Conservation (phyloP, 1,140 invertebrate species). For the Ips typographus region DNA sequence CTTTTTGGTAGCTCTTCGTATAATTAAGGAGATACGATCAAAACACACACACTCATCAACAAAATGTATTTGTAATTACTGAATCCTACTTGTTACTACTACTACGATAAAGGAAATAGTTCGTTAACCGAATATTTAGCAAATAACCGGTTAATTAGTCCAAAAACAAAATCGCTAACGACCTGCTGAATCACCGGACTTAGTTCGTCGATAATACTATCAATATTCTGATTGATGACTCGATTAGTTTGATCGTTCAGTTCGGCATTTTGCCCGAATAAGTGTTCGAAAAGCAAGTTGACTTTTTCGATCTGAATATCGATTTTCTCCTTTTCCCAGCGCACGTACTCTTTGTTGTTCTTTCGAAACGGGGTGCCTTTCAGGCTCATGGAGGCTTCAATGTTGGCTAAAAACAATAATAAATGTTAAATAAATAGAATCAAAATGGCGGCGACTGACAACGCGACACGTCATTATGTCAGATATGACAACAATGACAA, state of each 20-base stretch:
- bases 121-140: constrained; percentile 36
- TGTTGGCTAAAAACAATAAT: constrained; percentile 34
- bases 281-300: constrained; percentile 28
- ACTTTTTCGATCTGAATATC: constrained; percentile 30
- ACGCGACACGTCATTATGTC: no score
- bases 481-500: no score
- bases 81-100: no score
- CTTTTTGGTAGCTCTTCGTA: no score
- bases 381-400: constrained; percentile 14
- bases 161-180: constrained; percentile 37
- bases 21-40: no score
- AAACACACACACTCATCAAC: no score
- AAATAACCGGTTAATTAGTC: constrained; percentile 37
- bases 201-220: constrained; percentile 37
- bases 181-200: constrained; percentile 36
- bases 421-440: no score
- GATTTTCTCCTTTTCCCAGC: constrained; percentile 29
- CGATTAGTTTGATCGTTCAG: constrained; percentile 46
- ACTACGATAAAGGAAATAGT: constrained; percentile 24
- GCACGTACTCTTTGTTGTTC: constrained; percentile 41
- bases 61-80: no score
- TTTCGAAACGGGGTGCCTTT: constrained; percentile 40
- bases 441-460: no score
- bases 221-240: constrained; percentile 42
- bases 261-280: constrained; percentile 45